A percentile compares a stretch with the other conserved stretches of the same genome.
These are phyloP conservation scores for Rynchops niger DNA, from an alignment of 2,113 vertebrate genomes.

Conservation along the genomic window DNA sequence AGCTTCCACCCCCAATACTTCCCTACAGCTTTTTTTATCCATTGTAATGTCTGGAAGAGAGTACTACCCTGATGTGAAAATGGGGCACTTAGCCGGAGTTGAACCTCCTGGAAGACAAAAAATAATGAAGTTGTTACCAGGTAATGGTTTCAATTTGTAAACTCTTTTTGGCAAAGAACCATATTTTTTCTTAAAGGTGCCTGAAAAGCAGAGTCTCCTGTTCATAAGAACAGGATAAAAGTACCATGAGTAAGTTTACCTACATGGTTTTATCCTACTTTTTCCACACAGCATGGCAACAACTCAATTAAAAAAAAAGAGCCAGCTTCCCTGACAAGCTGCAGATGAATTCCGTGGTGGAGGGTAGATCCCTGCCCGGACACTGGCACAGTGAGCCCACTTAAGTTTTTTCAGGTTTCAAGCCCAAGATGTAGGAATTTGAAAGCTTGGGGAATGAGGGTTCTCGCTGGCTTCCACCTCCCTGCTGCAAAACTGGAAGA, in stretches of 20 bases:
- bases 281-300: background rate
- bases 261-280: too few species aligned
- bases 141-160: slow-evolving; percentile 1
- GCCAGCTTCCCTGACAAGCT: background rate
- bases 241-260: too few species aligned
- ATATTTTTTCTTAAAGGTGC: background rate
- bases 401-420: background rate
- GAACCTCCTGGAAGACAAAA: background rate
- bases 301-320: background rate
- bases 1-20: background rate
- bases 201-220: background rate
- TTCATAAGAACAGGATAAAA: background rate
- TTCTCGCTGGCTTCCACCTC: background rate
- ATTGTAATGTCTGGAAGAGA: background rate
- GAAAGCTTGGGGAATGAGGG: background rate
- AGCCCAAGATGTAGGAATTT: too few species aligned
- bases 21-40: background rate
- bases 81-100: background rate
- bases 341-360: background rate
- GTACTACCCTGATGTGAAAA: background rate
- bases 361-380: background rate
- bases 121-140: background rate
- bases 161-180: background rate
- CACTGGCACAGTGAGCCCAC: background rate
- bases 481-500: background rate